Conservation (phyloP, 1,140 invertebrate genomes). For the Halesus radiatus region DNA sequence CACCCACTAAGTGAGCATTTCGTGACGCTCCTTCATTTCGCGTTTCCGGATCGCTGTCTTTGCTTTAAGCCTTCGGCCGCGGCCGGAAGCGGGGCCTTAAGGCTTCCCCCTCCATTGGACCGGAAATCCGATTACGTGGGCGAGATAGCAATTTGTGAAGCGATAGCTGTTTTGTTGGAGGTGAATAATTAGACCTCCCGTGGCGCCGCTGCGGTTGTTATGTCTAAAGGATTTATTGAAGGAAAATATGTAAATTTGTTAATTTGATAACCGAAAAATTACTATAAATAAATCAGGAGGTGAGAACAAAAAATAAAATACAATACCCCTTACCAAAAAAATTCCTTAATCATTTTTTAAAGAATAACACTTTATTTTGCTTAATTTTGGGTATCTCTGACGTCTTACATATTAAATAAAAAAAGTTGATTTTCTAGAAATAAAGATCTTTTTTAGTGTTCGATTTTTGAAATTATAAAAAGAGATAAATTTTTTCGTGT, state of each 20-base stretch:
- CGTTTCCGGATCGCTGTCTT: constrained; percentile 37
- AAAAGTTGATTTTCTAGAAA: too few relatives aligned
- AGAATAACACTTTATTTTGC: too few relatives aligned
- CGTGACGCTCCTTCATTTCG: constrained; percentile 31
- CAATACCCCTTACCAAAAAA: too few relatives aligned
- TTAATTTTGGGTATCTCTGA: too few relatives aligned
- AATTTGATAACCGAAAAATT: too few relatives aligned
- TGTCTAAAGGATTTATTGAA: constrained; percentile 27
- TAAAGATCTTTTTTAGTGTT: too few relatives aligned
- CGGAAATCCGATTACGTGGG: constrained; percentile 55
- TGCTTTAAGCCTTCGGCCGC: constrained; percentile 42
- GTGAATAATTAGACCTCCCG: constrained; percentile 36
- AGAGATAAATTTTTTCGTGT: too few relatives aligned
- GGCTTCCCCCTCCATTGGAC: constrained; percentile 48
- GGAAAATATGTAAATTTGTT: background rate
- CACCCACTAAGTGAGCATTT: constrained; percentile 6
- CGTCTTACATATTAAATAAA: too few relatives aligned
- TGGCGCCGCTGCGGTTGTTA: constrained; percentile 12
- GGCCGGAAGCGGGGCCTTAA: constrained; percentile 39
- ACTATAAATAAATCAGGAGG: too few relatives aligned
- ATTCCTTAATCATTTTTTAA: too few relatives aligned
- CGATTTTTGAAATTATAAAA: too few relatives aligned
- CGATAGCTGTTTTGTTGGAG: constrained; percentile 41
- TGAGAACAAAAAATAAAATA: too few relatives aligned
- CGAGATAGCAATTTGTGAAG: constrained; percentile 51